Base-by-base conservation (phyloP, 1,140 invertebrate genomes). In the Philotrypesis tridentata region DNA sequence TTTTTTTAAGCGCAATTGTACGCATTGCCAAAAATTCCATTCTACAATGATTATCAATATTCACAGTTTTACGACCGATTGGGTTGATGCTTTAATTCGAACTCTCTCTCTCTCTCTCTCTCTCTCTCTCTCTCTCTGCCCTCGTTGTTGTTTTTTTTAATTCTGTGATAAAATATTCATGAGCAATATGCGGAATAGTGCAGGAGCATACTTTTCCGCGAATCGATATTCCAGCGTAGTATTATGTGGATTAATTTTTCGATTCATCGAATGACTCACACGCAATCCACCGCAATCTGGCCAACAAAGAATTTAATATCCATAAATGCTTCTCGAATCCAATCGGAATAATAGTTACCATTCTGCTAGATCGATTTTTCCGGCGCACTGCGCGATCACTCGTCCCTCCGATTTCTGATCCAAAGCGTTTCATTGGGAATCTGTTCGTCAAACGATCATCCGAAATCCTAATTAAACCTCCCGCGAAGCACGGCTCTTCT, bases 391-490 rank as follows among this genome's bases (percentile, higher is more conserved):
- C n/a, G n/a, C n/a, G 37, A 21, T 23, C 31, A 31, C 8, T 71
- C 43, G 78, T 40, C 17, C 11, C 9, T 9, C 23, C 25, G 23
- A 40, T 11, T 25, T 27, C 17, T 14, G 17, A 76, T 9, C 27
- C 48, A 25, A 68, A 75, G 67, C 48, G 25, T 21, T 37, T 17
- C 31, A 65, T 61, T 5, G 43, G 37, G 89, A 91, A 92, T 92
- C 90, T 91, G 91, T 90, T 91, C 83, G 86, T 86, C 86, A 87
- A 86, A 86, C 87, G 87, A 88, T 87, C 87, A 87, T 74, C 77
- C 85, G 87, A 89, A 92, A 90, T 92, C 89, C 89, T 91, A 91
- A 92, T 92, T 91, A 90, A 92, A 92, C 88, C 89, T 90, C 86
- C 86, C 86, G 87, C 88, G 87, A 89, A 91, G 89, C 90, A 88